Evolutionary conservation across 2,888 invertebrate genomes (phyloP).

Genomic region (Brassicogethes aeneus): DNA sequence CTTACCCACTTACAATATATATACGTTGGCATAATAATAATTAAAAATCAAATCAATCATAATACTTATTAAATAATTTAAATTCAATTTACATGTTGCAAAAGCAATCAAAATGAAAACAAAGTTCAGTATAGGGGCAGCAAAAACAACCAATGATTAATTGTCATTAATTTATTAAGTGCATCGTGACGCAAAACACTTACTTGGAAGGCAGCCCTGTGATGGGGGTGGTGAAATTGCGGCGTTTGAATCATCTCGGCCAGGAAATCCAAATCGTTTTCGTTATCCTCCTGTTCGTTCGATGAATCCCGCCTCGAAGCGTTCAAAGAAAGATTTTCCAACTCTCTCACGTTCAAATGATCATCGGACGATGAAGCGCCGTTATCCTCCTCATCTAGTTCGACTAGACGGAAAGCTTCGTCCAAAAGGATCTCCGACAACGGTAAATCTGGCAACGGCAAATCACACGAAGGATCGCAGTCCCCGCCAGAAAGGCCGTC

Average conservation of each 20-base stretch:
- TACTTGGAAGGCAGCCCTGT: constrained; percentile 65
- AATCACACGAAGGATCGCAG: constrained; percentile 44
- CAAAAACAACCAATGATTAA: too few species aligned
- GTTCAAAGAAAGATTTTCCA: constrained; percentile 27
- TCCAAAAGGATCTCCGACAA: constrained; percentile 58
- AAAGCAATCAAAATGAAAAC: too few species aligned
- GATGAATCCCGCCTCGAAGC: constrained; percentile 21
- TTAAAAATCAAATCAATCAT: too few species aligned
- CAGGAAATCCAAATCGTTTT: constrained; percentile 44
- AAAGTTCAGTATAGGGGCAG: too few species aligned
- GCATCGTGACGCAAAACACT: too few species aligned
- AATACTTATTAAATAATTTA: too few species aligned
- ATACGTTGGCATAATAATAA: too few species aligned
- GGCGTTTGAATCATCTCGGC: constrained; percentile 57
- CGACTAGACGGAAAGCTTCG: constrained; percentile 66
- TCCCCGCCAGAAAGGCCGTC: constrained; percentile 30
- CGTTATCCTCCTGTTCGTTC: constrained; percentile 28
- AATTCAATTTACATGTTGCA: too few species aligned
- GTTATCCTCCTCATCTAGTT: constrained; percentile 50
- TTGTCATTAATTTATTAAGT: too few species aligned
- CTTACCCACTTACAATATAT: too few species aligned
- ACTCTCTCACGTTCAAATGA: constrained; percentile 27
- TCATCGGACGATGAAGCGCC: not conserved
- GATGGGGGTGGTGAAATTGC: constrained; percentile 51
- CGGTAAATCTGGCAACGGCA: constrained; percentile 48